A percentile compares a stretch with the other conserved stretches of the same genome.
Evolutionary conservation across 2,888 invertebrate genomes (phyloP).

Genomic region (Rugalucina vietnamica): DNA sequence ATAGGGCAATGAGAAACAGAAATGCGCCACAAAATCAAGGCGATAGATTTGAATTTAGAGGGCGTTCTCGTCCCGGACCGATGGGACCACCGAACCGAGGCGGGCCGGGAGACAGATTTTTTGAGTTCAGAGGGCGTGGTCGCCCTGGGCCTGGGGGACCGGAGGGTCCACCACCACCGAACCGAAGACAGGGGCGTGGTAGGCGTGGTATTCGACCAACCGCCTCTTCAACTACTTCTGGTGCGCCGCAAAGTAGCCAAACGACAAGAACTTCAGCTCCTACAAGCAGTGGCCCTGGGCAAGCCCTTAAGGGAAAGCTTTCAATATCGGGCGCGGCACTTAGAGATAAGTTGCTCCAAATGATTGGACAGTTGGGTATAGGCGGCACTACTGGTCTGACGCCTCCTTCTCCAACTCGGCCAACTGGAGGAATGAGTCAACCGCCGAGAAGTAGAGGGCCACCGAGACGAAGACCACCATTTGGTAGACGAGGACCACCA

Average conservation of each 20-base stretch:
- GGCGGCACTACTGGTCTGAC: not conserved
- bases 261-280: not conserved
- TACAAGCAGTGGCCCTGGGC: not conserved
- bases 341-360: not conserved
- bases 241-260: not conserved
- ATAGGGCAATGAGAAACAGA: slow-evolving; percentile 7
- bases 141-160: not conserved
- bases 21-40: not conserved
- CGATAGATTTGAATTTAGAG: not conserved
- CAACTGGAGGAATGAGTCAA: not conserved
- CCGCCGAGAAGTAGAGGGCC: not conserved
- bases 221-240: not conserved
- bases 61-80: not conserved
- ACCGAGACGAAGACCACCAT: not conserved
- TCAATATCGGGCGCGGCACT: not conserved
- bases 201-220: too few species aligned
- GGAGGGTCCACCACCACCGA: not conserved
- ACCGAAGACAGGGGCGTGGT: too few species aligned
- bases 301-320: not conserved
- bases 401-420: not conserved
- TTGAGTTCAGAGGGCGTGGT: not conserved
- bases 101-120: not conserved
- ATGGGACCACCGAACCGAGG: not conserved
- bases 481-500: not conserved
- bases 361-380: not conserved